Evolutionary conservation across 1,140 invertebrate species (phyloP), one percentile per base, ranked within the genome.

Genomic region (Cecropterus lyciades): DNA sequence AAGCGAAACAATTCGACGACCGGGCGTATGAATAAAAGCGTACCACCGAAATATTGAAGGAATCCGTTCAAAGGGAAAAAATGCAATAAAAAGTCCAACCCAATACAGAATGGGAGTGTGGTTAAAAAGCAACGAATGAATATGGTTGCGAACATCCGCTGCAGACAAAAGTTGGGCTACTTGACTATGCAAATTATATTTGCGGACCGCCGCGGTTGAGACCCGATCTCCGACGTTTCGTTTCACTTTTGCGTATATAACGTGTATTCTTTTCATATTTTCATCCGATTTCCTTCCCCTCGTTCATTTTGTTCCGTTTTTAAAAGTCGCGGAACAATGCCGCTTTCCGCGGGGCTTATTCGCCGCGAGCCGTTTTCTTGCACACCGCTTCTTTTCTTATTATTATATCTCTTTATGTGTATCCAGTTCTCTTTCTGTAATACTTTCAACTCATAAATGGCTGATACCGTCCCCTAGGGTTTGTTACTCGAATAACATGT

Each of bases 181-280:
- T 92, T 90, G 86, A 73, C 89, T 90, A 92, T 92, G 89, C 89
- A 92, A 92, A 92, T 92, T 92, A 89, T 92, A 90, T 92, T 92
- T 92, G 89, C 89, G 84, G 87, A 90, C 89, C 80, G 85, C 85
- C 75, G 78, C 79, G 83, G 75, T 72, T 81, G 81, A 82, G 84
- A 82, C 78, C 75, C 82, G 85, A 89, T 90, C 87, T 83, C 79
- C 84, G 79, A 78, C 80, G 77, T 86, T 87, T 73, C 87, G 79
- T 92, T 92, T 89, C 87, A 85, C 79, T 89, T 84, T 75, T 84
- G 76, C 82, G 78, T 84, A 80, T 80, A 86, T 83, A 89, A 79
- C 80, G 81, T 89, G 87, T 89, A 90, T 87, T 90, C 87, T 92
- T 89, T 92, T 89, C 87, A 92, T 92, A 90, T 92, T 92, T 90